Base-by-base conservation (phyloP, 2,888 invertebrate species). In the Alsophila aescularia region DNA sequence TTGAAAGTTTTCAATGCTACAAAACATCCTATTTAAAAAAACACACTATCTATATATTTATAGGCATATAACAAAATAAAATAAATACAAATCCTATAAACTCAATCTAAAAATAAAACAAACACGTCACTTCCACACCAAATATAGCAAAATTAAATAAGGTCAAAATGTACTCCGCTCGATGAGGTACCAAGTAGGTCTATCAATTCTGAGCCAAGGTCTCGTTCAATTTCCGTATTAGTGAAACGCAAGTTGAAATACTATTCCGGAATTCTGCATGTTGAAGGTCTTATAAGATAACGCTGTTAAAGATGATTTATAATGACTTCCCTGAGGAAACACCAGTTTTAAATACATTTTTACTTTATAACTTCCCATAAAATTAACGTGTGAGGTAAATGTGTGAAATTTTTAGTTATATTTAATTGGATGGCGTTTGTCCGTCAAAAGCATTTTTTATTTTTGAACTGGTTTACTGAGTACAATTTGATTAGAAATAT, bases 211-310 rank as follows among this genome's bases (percentile, higher is more conserved):
- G 31, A 56, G 41, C 41, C 54, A 61, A 61, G 61, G 60, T 37
- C 35, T 31, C 35, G 18, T 31, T 27, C 15, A 29, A 54, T 53
- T 66, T 66, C 66, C 66, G 66, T 57, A 52, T 66, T 60, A 58
- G 57, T 58, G 18, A 60, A 62, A 61, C 59, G 47, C 53, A 51
- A 44, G 56, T 58, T 57, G 43, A 55, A 55, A 45, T 40, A 57
- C 48, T 60, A 81, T 79, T 85, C 83, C 84, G 87, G 81, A 82
- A 77, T 85, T 87, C 85, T 83, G 72, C 82, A 71, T 75, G 66
- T 74, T 68, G 50, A 73, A 79, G 80, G 78, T 75, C 64, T 54
- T 60, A 50, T 48, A 54, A 64, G 76, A 76, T 81, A 80, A 79
- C 71, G 70, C 73, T 75, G 78, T 76, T 73, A 73, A 78, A 82